Base-by-base conservation (phyloP, 2,113 vertebrate species). In the Casuarius casuarius region DNA sequence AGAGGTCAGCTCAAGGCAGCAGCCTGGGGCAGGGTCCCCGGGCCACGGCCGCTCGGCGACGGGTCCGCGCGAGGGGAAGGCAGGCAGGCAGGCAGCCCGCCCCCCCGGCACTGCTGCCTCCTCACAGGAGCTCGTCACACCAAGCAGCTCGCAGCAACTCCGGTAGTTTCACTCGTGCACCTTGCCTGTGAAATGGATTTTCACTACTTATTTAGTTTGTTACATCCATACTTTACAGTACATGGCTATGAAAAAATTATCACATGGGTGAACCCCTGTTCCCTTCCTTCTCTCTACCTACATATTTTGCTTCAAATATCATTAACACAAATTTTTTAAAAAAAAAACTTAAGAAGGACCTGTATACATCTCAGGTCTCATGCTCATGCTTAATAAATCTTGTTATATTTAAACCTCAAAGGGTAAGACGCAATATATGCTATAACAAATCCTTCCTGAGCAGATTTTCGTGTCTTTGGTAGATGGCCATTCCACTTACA, bases 361-460 rank as follows among this genome's bases (percentile, higher is more conserved):
- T 79, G 59, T 26, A 58, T 35, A 22, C 85, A 74, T 29, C 79
- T 40, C 75, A 66, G 71, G 22, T 40, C 63, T 93, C 92, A 90
- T 71, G 89, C 59, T 93, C 63, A 20, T 48, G 74, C 92, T 94
- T 83, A 83, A 93, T 54, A 13, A 4, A 83, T 73, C 71, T 85
- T 33, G 19, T 83, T 91, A 48, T 62, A 93, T 66, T 88, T 88
- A 85, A 95, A 93, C 68, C 49, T 94, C 85, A 83, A 94, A 93
- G 75, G 66, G 58, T 31, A n/a, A 84, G 79, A 90, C 19, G 58
- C 0, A 8, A 59, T 38, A 44, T 87, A 12, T 70, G 95, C 73
- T 88, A 62, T 49, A 95, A 91, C 93, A 86, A 90, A 88, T 85
- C 71, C 93, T 88, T 95, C 83, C 92, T 38, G 67, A 86, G 79